Percentiles rank a stretch among this genome's conserved stretches.
phyloP scores from a whole-genome alignment of 1,140 invertebrate species.

The Dinothrombium tinctorium region DNA sequence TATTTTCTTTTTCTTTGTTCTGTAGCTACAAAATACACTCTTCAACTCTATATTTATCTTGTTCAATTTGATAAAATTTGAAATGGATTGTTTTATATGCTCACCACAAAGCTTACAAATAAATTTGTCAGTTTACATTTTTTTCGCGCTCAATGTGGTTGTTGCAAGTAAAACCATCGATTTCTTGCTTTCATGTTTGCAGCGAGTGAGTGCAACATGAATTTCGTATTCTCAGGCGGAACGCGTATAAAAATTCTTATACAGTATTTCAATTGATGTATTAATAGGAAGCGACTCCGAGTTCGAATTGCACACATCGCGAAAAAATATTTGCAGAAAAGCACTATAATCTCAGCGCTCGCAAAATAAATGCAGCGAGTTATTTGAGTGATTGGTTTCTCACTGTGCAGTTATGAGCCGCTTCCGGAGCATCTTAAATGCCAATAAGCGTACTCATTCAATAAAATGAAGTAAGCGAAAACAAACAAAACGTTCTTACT shows the following conservation, averaged over 20 bases:
- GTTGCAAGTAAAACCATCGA: slow-evolving; percentile 9
- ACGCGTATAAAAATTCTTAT: slow-evolving; percentile 14
- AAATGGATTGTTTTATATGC: too few relatives aligned
- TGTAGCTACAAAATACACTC: not conserved
- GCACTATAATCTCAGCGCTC: slow-evolving; percentile 51
- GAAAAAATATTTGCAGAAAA: slow-evolving; percentile 49
- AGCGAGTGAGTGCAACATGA: slow-evolving; percentile 14
- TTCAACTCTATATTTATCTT: too few relatives aligned
- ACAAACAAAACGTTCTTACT: slow-evolving; percentile 11
- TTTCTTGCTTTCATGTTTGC: slow-evolving; percentile 15
- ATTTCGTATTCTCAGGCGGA: slow-evolving; percentile 14
- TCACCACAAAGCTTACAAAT: slow-evolving; percentile 5
- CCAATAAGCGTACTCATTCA: not conserved
- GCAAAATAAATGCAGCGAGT: slow-evolving; percentile 48
- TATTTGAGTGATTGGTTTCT: slow-evolving; percentile 55
- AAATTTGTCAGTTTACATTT: slow-evolving; percentile 7
- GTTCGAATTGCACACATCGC: slow-evolving; percentile 41
- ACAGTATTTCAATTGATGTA: slow-evolving; percentile 15
- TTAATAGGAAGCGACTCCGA: slow-evolving; percentile 10
- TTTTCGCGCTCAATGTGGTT: slow-evolving; percentile 6
- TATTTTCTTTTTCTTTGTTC: too few relatives aligned
- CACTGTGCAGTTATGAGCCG: slow-evolving; percentile 55
- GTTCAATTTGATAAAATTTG: too few relatives aligned
- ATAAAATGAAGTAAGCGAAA: not conserved
- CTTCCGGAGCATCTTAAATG: slow-evolving; percentile 43